Evolutionary conservation across 2,888 invertebrate genomes (phyloP).

Genomic region (Corbicula japonica): DNA sequence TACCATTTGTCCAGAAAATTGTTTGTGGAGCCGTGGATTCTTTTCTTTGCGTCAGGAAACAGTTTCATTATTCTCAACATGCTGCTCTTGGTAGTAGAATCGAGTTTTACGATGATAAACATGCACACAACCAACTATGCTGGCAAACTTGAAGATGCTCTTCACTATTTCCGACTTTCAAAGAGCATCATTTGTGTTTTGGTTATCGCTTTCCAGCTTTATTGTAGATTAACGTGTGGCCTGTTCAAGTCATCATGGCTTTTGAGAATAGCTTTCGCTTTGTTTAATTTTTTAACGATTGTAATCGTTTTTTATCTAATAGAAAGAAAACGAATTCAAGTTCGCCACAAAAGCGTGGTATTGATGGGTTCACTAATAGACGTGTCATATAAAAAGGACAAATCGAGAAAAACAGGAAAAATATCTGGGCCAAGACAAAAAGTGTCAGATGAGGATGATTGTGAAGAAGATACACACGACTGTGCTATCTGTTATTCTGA

Average conservation of each 20-base stretch:
- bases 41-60: slow-evolving; percentile 15
- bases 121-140: background rate
- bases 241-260: slow-evolving; percentile 26
- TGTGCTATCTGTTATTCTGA: slow-evolving; percentile 22
- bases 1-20: background rate
- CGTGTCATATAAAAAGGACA: background rate
- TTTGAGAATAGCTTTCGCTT: background rate
- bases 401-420: too few species aligned
- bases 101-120: background rate
- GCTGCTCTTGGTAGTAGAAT: background rate
- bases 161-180: background rate
- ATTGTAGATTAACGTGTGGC: slow-evolving; percentile 9
- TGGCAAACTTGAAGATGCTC: slow-evolving; percentile 3
- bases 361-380: background rate
- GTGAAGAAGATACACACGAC: slow-evolving; percentile 1
- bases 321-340: background rate
- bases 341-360: background rate
- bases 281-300: background rate
- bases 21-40: background rate
- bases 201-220: background rate
- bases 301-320: background rate
- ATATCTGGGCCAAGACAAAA: too few species aligned
- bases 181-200: background rate
- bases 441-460: background rate
- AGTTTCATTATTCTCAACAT: background rate